phyloP scores from a whole-genome alignment of 2,888 invertebrate species.

The Sinotaia quadrata region DNA sequence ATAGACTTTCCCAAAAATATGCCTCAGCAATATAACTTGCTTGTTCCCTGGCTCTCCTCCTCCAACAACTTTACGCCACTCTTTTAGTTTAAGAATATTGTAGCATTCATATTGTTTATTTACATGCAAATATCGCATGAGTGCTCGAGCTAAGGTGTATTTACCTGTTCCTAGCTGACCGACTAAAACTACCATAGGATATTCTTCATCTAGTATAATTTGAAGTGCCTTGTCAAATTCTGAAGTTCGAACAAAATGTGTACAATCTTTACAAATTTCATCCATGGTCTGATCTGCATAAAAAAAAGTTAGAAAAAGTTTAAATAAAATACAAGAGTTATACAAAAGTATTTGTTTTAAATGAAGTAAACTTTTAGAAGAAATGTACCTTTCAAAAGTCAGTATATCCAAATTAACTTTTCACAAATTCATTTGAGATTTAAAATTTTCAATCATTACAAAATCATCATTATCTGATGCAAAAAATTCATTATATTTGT shows the following conservation, averaged over 20 bases:
- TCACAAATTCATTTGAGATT: too few relatives aligned
- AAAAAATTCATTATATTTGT: too few relatives aligned
- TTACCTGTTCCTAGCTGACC: not conserved
- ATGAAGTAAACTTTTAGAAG: conserved; percentile 60
- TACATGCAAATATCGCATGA: not conserved
- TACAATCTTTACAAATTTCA: not conserved
- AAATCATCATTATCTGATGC: too few relatives aligned
- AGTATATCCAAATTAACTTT: too few relatives aligned
- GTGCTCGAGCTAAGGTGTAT: not conserved
- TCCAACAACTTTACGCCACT: not conserved
- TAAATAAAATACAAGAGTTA: not conserved
- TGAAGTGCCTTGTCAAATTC: not conserved
- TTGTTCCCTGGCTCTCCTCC: not conserved
- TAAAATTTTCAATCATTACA: too few relatives aligned
- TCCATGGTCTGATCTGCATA: not conserved
- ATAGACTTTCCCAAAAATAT: not conserved
- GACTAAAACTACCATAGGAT: not conserved
- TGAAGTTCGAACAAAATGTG: not conserved
- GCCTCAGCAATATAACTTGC: not conserved
- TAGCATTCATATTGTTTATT: not conserved
- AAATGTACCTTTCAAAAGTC: too few relatives aligned
- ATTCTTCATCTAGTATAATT: not conserved
- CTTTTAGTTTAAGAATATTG: not conserved
- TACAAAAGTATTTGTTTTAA: conserved; percentile 25
- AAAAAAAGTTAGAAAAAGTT: not conserved